A percentile compares a stretch with the other conserved stretches of the same genome.
phyloP scores from a whole-genome alignment of 2,113 vertebrate species.

The Martes martes region DNA sequence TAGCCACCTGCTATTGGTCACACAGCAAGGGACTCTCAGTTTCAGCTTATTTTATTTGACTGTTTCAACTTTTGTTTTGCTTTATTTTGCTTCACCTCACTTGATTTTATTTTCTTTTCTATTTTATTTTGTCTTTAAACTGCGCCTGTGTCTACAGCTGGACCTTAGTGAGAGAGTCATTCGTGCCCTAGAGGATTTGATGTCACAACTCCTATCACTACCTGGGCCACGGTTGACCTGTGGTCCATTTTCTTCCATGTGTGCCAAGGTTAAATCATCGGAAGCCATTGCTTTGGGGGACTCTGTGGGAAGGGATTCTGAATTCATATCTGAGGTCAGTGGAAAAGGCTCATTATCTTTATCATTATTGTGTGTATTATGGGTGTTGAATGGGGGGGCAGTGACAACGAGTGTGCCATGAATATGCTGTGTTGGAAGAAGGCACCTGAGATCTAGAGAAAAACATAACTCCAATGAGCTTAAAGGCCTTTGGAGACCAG shows the following conservation, averaged over 20 bases:
- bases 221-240: fast-evolving
- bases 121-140: not conserved
- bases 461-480: not conserved
- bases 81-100: not conserved
- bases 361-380: not conserved
- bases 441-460: not conserved
- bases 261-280: no score
- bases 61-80: not conserved
- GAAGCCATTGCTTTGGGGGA: not conserved
- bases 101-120: not conserved
- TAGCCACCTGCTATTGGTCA: not conserved
- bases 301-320: not conserved
- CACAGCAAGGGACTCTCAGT: not conserved
- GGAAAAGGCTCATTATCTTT: not conserved
- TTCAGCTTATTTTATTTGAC: not conserved
- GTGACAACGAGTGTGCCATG: fast-evolving
- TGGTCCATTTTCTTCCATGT: not conserved
- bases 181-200: not conserved
- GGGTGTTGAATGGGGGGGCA: no score
- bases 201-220: fast-evolving
- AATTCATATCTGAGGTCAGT: not conserved
- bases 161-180: no score
- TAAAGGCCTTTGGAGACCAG: no score
- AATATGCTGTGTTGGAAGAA: not conserved
- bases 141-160: not conserved